These are phyloP conservation scores for Ariolimax columbianus DNA, from an alignment of 2,888 invertebrate genomes.

Conservation along the genomic window DNA sequence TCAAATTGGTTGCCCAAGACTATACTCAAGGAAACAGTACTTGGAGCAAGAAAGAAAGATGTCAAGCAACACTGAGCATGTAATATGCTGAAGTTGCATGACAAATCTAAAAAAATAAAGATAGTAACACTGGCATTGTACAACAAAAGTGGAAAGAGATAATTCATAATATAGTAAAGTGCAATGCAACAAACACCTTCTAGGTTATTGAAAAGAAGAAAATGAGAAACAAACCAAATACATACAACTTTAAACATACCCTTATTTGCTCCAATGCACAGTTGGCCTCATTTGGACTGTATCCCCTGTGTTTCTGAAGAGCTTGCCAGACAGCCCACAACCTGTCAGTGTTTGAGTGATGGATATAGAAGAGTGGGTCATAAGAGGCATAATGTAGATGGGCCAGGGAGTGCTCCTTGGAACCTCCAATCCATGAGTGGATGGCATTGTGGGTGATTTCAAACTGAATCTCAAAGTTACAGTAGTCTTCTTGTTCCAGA, in stretches of 20 bases:
- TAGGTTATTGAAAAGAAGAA: neutral
- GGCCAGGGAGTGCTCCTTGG: slow-evolving; percentile 53
- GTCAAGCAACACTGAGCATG: too few species aligned
- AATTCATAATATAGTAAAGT: too few species aligned
- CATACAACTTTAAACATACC: slow-evolving; percentile 2
- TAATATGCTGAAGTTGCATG: too few species aligned
- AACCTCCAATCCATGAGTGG: slow-evolving; percentile 57
- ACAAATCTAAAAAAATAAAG: too few species aligned
- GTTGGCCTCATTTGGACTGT: slow-evolving; percentile 55
- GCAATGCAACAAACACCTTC: neutral
- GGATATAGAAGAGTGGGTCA: slow-evolving; percentile 58
- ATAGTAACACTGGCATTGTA: too few species aligned
- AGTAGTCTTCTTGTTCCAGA: slow-evolving; percentile 58
- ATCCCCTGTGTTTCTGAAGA: slow-evolving; percentile 58
- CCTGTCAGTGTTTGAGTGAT: slow-evolving; percentile 59
- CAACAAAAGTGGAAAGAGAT: too few species aligned
- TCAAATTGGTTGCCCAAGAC: too few species aligned
- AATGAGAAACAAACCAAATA: neutral
- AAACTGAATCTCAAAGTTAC: slow-evolving; percentile 60
- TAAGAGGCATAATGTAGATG: slow-evolving; percentile 59
- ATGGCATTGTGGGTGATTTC: slow-evolving; percentile 60
- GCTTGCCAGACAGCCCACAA: slow-evolving; percentile 60
- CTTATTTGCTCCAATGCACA: slow-evolving; percentile 59
- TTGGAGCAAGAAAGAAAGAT: too few species aligned
- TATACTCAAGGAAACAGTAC: too few species aligned